Conservation (phyloP, 2,113 vertebrate species). For the Sinocyclocheilus maitianheensis region DNA sequence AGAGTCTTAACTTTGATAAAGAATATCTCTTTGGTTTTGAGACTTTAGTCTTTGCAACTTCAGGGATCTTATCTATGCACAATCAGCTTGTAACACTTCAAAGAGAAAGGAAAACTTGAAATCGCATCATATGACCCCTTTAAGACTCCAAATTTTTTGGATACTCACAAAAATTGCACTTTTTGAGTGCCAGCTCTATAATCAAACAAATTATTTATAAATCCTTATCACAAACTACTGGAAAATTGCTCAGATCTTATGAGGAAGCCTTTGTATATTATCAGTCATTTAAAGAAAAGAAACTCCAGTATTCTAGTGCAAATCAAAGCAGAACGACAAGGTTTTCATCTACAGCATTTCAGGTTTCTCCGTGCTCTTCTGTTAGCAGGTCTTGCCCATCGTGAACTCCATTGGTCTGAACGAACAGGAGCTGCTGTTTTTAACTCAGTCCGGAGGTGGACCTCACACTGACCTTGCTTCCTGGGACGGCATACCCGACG, state of each 20-base stretch:
- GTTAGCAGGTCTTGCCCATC: constrained; percentile 97
- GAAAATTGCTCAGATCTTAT: background rate
- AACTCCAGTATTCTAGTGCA: too few species aligned
- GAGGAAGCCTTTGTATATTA: background rate
- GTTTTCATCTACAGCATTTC: constrained; percentile 46
- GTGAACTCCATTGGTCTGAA: constrained; percentile 95
- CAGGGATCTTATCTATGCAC: too few species aligned
- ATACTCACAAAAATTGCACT: background rate
- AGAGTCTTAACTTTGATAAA: too few species aligned
- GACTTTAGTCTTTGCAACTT: too few species aligned
- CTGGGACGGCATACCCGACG: constrained; percentile 86
- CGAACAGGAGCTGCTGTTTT: constrained; percentile 96
- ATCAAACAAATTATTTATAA: too few species aligned
- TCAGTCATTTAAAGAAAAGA: background rate
- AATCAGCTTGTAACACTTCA: too few species aligned
- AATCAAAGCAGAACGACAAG: background rate
- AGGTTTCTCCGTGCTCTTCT: constrained; percentile 65
- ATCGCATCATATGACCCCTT: too few species aligned
- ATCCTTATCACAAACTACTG: too few species aligned
- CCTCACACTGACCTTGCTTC: constrained; percentile 81
- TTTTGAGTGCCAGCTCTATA: background rate
- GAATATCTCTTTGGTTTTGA: too few species aligned
- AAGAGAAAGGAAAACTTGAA: too few species aligned
- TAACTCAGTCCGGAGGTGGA: constrained; percentile 84
- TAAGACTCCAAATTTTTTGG: too few species aligned